phyloP scores from a whole-genome alignment of 2,888 invertebrate species.

The Nineta flava region DNA sequence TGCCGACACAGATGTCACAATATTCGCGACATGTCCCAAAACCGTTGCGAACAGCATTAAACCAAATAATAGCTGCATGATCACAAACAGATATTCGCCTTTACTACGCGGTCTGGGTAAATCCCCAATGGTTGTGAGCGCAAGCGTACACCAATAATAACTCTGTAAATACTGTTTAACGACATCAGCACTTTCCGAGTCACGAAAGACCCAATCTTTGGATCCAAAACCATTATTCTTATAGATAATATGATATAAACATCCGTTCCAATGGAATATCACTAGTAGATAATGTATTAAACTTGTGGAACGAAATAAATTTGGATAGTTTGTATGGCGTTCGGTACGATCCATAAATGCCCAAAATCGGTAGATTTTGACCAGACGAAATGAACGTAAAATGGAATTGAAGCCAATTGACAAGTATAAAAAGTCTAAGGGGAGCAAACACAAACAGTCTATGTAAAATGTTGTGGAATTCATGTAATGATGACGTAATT shows the following conservation, averaged over 20 bases:
- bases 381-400: slow-evolving; percentile 85
- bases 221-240: slow-evolving; percentile 90
- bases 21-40: slow-evolving; percentile 93
- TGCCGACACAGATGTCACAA: slow-evolving; percentile 93
- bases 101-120: slow-evolving; percentile 82
- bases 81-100: slow-evolving; percentile 90
- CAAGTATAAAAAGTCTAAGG: slow-evolving; percentile 93
- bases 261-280: slow-evolving; percentile 99
- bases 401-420: slow-evolving; percentile 96
- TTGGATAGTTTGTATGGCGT: slow-evolving; percentile 96
- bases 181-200: slow-evolving; percentile 73
- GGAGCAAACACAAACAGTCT: slow-evolving; percentile 93
- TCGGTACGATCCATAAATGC: slow-evolving; percentile 97
- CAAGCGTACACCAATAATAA: slow-evolving; percentile 96
- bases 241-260: slow-evolving; percentile 92
- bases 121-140: slow-evolving; percentile 90
- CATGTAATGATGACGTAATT: slow-evolving; percentile 92
- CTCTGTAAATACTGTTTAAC: slow-evolving; percentile 93
- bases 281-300: slow-evolving; percentile 92
- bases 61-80: slow-evolving; percentile 85
- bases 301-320: slow-evolving; percentile 83
- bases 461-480: slow-evolving; percentile 92
- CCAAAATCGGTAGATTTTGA: slow-evolving; percentile 97
- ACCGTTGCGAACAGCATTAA: slow-evolving; percentile 91
- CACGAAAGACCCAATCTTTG: slow-evolving; percentile 78